Base-by-base conservation (phyloP, 2,113 vertebrate genomes). In the Corythaixoides concolor region DNA sequence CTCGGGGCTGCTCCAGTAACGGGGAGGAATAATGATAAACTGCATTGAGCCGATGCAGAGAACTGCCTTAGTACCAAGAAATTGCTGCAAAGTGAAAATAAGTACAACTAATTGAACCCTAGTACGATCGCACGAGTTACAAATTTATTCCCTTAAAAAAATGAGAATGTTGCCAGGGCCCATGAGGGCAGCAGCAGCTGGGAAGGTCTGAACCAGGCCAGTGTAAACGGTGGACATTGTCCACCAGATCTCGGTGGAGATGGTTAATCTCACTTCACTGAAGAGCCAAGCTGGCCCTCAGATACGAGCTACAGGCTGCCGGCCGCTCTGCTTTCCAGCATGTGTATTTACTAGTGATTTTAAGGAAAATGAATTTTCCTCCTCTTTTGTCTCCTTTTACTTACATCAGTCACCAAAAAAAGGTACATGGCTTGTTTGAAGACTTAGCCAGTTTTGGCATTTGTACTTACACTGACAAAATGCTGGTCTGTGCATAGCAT, bases 391-490 rank as follows among this genome's bases (percentile, higher is more conserved):
- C 76, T 72, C 35, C 64, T 18, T 23, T 60, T 9, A 0, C 70
- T 67, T 35, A 60, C 56, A 69, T 89, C 94, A 82, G 86, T 76
- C 84, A 70, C 90, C 37, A 62, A 68, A 81, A 60, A 32, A 26
- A 68, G 39, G 58, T 66, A 28, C 19, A 2, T 2, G 43, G 59
- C 82, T 88, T 7, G 3, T 96, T 90, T 92, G 95, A 96, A 94
- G 94, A 27, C 59, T 72, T 16, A 64, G 92, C 70, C 90, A 4
- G 89, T 58, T 53, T 30, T 96, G 97, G 86, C 95, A 67, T 80
- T 92, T 96, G 84, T 81, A 53, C 92, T 72, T 15, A 22, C 73
- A 6, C 90, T 97, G 97, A 94, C 93, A 97, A 68, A 94, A 91
- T 24, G 89, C 86, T 33, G 84, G 66, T 50, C 69, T 11, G 28